These are phyloP conservation scores for Alcis repandata DNA, from an alignment of 2,888 invertebrate species.

Conservation along the genomic window DNA sequence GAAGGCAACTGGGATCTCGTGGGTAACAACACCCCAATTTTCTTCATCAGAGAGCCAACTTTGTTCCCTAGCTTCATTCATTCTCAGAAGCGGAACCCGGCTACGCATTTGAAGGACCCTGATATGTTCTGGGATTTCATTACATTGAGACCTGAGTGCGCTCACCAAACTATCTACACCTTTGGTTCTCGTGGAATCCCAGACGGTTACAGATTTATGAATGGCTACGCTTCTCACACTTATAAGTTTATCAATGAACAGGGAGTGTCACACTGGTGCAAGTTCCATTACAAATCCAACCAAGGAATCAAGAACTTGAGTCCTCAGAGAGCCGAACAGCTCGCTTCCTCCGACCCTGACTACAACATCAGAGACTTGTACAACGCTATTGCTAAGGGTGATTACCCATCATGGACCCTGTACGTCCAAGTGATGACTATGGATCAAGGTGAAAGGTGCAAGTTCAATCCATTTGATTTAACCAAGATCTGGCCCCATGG, in stretches of 20 bases:
- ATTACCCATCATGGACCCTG: conserved; percentile 92
- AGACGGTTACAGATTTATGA: conserved; percentile 97
- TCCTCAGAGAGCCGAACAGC: conserved; percentile 89
- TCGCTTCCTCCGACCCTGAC: conserved; percentile 94
- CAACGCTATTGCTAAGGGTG: conserved; percentile 93
- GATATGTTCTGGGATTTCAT: conserved; percentile 99
- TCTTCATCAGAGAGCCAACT: conserved; percentile 96
- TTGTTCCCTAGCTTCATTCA: conserved; percentile 98
- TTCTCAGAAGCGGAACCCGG: conserved; percentile 98
- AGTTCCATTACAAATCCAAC: conserved; percentile 98
- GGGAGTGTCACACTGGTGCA: conserved; percentile 92
- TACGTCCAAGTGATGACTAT: conserved; percentile 96
- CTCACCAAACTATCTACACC: conserved; percentile 94
- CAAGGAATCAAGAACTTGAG: conserved; percentile 95
- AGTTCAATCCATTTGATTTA: conserved; percentile 97
- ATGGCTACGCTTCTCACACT: conserved; percentile 98
- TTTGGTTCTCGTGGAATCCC: conserved; percentile 98
- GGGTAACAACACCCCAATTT: conserved; percentile 97
- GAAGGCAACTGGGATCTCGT: conserved; percentile 98
- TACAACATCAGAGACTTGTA: conserved; percentile 95
- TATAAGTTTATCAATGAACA: conserved; percentile 95
- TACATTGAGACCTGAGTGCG: conserved; percentile 94
- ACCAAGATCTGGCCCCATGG: conserved; percentile 97
- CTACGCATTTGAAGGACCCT: conserved; percentile 95
- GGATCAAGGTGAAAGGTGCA: conserved; percentile 92